Conservation (phyloP, 1,140 invertebrate genomes). For the Aplysia californica region DNA sequence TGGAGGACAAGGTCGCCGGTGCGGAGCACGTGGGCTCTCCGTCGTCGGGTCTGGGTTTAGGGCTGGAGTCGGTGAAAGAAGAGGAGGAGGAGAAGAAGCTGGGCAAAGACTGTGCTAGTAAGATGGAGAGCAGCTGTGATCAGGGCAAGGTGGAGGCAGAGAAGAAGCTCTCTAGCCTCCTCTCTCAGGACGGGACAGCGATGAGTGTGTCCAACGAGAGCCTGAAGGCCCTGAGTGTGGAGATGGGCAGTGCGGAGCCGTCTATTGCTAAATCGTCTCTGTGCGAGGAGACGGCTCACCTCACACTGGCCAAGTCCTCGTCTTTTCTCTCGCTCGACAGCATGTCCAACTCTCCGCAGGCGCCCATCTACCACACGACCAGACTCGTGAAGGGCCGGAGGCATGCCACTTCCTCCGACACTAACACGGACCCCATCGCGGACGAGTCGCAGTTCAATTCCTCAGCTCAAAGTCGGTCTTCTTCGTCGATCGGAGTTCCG, state of each 20-base stretch:
- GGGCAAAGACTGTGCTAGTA: background rate
- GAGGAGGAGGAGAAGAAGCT: too few species aligned
- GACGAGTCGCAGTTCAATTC: background rate
- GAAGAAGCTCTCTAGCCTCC: background rate
- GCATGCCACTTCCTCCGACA: background rate
- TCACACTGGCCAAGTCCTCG: background rate
- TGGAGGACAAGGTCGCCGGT: background rate
- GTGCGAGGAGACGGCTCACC: background rate
- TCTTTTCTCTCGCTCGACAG: background rate
- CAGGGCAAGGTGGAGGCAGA: too few species aligned
- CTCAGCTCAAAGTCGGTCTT: background rate
- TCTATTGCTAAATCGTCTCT: background rate
- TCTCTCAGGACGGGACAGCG: background rate
- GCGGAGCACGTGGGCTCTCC: too few species aligned
- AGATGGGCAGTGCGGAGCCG: background rate
- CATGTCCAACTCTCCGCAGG: background rate
- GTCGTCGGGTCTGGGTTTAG: too few species aligned
- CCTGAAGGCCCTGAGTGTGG: background rate
- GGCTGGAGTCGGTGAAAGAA: too few species aligned
- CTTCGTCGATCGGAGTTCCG: background rate
- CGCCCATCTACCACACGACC: background rate
- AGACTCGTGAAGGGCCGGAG: background rate
- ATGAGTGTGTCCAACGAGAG: background rate
- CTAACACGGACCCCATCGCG: background rate
- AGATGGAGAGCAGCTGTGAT: too few species aligned